Evolutionary conservation across 2,888 invertebrate species (phyloP).

Genomic region (Amiota communis): DNA sequence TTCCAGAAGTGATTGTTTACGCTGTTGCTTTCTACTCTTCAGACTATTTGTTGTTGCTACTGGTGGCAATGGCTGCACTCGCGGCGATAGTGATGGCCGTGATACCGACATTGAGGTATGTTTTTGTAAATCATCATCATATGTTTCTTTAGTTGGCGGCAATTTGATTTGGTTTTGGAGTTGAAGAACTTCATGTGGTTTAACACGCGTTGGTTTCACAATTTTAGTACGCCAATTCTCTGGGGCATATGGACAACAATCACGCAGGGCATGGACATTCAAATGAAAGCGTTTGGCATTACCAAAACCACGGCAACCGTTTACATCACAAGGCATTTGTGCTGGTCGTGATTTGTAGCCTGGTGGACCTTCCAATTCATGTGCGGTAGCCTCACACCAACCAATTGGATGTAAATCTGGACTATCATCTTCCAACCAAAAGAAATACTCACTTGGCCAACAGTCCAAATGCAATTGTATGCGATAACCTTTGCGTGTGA

Average conservation of each 20-base stretch:
- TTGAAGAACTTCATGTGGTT: conserved; percentile 44
- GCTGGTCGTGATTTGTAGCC: conserved; percentile 73
- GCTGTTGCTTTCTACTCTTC: neutral
- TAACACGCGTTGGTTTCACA: conserved; percentile 64
- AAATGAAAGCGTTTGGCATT: conserved; percentile 86
- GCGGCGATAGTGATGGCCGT: neutral
- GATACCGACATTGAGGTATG: neutral
- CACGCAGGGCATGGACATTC: conserved; percentile 81
- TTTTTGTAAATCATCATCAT: neutral
- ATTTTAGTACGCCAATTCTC: conserved; percentile 70
- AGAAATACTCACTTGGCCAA: conserved; percentile 88
- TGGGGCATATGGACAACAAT: conserved; percentile 83
- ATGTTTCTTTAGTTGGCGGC: neutral
- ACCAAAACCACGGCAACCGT: conserved; percentile 92
- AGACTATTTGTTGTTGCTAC: neutral
- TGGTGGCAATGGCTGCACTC: too few relatives aligned
- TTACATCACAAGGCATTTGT: conserved; percentile 83
- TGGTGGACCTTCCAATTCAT: conserved; percentile 88
- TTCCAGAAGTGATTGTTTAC: neutral
- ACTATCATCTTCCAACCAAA: conserved; percentile 93
- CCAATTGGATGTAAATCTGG: conserved; percentile 92
- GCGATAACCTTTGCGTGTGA: conserved; percentile 83
- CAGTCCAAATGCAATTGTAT: conserved; percentile 89
- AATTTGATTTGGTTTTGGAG: neutral
- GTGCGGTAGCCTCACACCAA: conserved; percentile 92